Evolutionary conservation across 2,888 invertebrate genomes (phyloP).

Genomic region (Pseudococcus viburni): DNA sequence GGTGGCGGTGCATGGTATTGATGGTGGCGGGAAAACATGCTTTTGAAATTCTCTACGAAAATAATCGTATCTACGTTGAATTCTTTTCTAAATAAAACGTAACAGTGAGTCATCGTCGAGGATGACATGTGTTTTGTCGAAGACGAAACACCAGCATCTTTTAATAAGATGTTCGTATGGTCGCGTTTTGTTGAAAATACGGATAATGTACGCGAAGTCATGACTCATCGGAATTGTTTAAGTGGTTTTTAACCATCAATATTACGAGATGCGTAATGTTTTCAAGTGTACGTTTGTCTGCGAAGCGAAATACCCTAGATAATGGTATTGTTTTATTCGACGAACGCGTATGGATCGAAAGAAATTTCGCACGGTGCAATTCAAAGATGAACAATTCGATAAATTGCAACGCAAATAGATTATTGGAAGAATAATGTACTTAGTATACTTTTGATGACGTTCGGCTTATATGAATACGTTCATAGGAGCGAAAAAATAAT

Average conservation of each 20-base stretch:
- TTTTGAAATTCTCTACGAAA: not conserved
- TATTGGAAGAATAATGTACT: no score
- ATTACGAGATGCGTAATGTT: not conserved
- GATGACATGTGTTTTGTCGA: not conserved
- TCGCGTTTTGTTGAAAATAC: not conserved
- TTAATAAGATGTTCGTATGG: not conserved
- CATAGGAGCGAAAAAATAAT: no score
- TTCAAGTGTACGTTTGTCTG: not conserved
- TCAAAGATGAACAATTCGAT: no score
- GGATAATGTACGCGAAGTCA: not conserved
- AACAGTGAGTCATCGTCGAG: not conserved
- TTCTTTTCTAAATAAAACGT: not conserved
- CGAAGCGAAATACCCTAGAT: not conserved
- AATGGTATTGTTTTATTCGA: not conserved
- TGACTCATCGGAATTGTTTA: slow-evolving; percentile 27
- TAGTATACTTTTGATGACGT: no score
- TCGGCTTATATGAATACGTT: no score
- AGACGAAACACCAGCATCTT: slow-evolving; percentile 9
- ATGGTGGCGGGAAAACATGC: not conserved
- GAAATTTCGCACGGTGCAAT: not conserved
- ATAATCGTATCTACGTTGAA: not conserved
- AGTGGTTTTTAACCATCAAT: slow-evolving; percentile 1
- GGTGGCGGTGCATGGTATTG: not conserved
- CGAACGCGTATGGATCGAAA: not conserved
- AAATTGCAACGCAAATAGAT: no score